phyloP scores from a whole-genome alignment of 2,888 invertebrate genomes.

The Phaedon cochleariae region DNA sequence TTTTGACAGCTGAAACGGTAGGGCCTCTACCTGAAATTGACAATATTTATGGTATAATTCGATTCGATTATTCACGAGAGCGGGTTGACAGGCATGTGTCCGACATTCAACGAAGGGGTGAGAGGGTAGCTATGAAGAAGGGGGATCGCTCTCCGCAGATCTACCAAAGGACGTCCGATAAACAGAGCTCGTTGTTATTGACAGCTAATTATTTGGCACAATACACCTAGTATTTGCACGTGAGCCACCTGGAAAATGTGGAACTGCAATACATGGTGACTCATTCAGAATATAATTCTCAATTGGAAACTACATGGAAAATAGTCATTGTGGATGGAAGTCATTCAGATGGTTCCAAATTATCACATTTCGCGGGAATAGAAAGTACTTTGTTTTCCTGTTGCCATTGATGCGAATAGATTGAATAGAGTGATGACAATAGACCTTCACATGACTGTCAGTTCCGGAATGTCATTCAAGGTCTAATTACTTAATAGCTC shows the following conservation, averaged over 20 bases:
- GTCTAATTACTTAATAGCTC: too few species aligned
- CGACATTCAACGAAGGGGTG: constrained; percentile 42
- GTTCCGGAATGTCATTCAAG: too few species aligned
- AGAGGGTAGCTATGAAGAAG: constrained; percentile 47
- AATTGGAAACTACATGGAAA: too few species aligned
- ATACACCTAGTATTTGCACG: constrained; percentile 50
- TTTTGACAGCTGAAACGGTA: constrained; percentile 30
- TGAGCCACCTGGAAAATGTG: constrained; percentile 42
- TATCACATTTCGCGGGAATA: too few species aligned
- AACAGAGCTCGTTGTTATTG: constrained; percentile 50
- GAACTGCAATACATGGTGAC: too few species aligned
- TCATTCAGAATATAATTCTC: too few species aligned
- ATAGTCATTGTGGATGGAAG: too few species aligned
- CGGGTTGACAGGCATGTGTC: constrained; percentile 47
- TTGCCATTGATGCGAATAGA: too few species aligned
- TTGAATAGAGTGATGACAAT: too few species aligned
- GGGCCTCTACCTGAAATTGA: constrained; percentile 44
- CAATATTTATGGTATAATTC: constrained; percentile 47
- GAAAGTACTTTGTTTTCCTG: too few species aligned
- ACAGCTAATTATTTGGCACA: constrained; percentile 55
- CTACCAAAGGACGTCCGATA: constrained; percentile 41
- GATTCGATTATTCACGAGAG: constrained; percentile 44
- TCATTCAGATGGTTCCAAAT: too few species aligned
- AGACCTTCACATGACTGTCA: too few species aligned
- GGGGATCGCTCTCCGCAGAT: constrained; percentile 36